Conservation (phyloP, 1,140 invertebrate genomes). For the Sinonovacula constricta region DNA sequence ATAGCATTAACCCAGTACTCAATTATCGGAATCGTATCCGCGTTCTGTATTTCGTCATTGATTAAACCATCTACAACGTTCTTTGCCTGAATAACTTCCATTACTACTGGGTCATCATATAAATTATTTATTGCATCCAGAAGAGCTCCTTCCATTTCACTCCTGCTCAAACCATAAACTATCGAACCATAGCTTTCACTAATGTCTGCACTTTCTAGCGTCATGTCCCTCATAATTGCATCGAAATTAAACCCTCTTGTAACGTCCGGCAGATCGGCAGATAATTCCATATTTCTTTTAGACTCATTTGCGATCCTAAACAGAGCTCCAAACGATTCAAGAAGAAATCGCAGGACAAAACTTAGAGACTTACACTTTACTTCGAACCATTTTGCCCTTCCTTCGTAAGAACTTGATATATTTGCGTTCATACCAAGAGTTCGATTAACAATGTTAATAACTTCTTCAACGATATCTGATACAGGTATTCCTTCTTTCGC, state of each 20-base stretch:
- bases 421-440: background rate
- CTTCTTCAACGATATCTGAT: background rate
- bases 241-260: background rate
- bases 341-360: constrained; percentile 6
- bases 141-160: background rate
- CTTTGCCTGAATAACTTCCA: background rate
- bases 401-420: background rate
- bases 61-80: background rate
- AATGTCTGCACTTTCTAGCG: constrained; percentile 5
- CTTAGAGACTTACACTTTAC: constrained; percentile 14
- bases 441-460: constrained; percentile 2
- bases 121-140: constrained; percentile 5
- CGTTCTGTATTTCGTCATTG: background rate
- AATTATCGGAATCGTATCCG: constrained; percentile 18
- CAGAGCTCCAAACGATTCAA: constrained; percentile 6
- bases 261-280: background rate
- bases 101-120: constrained; percentile 13
- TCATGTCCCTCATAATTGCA: background rate
- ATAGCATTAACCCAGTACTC: constrained; percentile 20
- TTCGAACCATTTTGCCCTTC: constrained; percentile 1
- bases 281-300: constrained; percentile 2
- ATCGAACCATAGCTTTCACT: constrained; percentile 5
- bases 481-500: background rate
- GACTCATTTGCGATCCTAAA: constrained; percentile 14
- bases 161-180: constrained; percentile 15